Percentiles rank a stretch among this genome's conserved stretches.
Conservation (phyloP, 2,888 invertebrate genomes). For the Chouioia cunea region DNA sequence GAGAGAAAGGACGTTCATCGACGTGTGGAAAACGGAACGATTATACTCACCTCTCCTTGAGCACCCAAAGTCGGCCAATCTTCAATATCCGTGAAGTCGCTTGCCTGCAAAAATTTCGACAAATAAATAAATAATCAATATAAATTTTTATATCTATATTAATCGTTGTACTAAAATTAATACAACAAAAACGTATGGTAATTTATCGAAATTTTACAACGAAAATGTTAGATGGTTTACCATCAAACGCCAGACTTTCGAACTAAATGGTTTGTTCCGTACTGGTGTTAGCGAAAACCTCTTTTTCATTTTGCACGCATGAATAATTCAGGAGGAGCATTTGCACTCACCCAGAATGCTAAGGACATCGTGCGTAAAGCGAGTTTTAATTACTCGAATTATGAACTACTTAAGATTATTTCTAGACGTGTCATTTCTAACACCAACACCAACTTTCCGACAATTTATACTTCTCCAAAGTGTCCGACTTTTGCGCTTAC, state of each 20-base stretch:
- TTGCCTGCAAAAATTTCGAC: conserved; percentile 77
- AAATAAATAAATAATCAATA: too few relatives aligned
- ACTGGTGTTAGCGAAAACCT: conserved; percentile 65
- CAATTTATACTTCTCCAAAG: too few relatives aligned
- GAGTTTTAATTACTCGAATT: neutral
- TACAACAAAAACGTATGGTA: too few relatives aligned
- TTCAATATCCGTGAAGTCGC: conserved; percentile 88
- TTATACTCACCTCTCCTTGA: conserved; percentile 70
- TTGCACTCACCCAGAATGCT: neutral
- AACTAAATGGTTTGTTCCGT: conserved; percentile 49
- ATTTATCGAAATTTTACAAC: too few relatives aligned
- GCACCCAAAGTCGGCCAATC: conserved; percentile 93
- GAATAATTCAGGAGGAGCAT: neutral
- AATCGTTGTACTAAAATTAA: too few relatives aligned
- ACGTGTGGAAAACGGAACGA: conserved; percentile 36
- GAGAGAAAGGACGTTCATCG: conserved; percentile 47
- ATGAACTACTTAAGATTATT: conserved; percentile 1
- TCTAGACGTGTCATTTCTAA: conserved; percentile 14
- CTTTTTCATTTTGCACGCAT: conserved; percentile 57
- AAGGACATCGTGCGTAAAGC: conserved; percentile 13
- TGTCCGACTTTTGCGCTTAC: too few relatives aligned
- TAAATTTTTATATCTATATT: too few relatives aligned
- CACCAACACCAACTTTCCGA: too few relatives aligned
- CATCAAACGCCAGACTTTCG: conserved; percentile 39
- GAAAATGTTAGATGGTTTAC: conserved; percentile 37